Evolutionary conservation across 2,888 invertebrate species (phyloP).

Genomic region (Andrena praecox): DNA sequence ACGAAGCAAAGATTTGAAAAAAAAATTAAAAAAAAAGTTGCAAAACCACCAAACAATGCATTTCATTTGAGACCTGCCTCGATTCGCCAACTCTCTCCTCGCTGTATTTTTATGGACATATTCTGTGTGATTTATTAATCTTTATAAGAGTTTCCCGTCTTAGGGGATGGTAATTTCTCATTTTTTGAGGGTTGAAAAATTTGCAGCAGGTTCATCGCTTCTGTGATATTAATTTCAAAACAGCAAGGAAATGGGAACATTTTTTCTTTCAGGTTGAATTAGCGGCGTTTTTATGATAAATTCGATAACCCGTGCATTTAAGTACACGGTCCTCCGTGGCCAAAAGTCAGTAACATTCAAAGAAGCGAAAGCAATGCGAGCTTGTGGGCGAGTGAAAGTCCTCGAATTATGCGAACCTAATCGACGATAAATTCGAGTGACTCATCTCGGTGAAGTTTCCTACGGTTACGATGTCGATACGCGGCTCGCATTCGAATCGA

Average conservation of each 20-base stretch:
- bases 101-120: neutral
- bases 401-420: constrained; percentile 58
- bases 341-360: constrained; percentile 7
- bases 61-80: constrained; percentile 18
- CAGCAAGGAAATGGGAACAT: neutral
- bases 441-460: constrained; percentile 47
- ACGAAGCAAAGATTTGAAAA: constrained; percentile 27
- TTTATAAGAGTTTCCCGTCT: neutral
- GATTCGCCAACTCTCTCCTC: neutral
- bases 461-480: constrained; percentile 1
- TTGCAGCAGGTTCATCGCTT: too few species aligned
- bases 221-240: neutral
- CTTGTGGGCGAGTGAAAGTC: constrained; percentile 65
- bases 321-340: neutral
- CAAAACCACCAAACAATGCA: constrained; percentile 25
- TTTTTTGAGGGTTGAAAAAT: constrained; percentile 19
- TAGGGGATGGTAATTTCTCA: neutral
- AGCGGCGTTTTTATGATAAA: neutral
- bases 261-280: neutral
- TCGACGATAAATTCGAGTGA: constrained; percentile 49
- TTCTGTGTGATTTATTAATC: neutral
- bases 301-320: neutral
- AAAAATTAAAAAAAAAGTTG: constrained; percentile 24
- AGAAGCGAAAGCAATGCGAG: constrained; percentile 58
- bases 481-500: constrained; percentile 7